Conservation (phyloP, 2,113 vertebrate genomes). For the Trinectes maculatus region DNA sequence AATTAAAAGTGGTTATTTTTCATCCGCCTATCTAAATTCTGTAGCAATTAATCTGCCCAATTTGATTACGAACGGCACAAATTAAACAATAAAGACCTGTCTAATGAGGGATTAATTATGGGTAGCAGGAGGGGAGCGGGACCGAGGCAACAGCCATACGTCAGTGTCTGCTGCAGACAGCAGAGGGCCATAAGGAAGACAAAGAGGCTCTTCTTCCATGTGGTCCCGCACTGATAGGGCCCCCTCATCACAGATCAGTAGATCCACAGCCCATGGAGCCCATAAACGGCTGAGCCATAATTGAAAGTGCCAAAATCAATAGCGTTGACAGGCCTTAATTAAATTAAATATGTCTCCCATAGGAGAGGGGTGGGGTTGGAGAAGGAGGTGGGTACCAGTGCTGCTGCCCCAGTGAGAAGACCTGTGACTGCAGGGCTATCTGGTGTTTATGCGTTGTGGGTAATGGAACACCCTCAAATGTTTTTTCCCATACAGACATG, state of each 20-base stretch:
- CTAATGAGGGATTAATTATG: constrained; percentile 99
- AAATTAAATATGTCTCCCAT: constrained; percentile 96
- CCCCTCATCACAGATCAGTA: constrained; percentile 95
- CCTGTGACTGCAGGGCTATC: constrained; percentile 33
- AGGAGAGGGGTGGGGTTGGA: constrained; percentile 46
- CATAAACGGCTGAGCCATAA: constrained; percentile 88
- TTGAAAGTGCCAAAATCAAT: constrained; percentile 99
- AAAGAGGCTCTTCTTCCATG: constrained; percentile 91
- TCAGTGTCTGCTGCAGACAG: constrained; percentile 89
- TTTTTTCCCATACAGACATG: constrained; percentile 14
- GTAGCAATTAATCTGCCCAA: constrained; percentile 99
- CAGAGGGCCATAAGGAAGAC: constrained; percentile 91
- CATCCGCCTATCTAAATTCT: constrained; percentile 91
- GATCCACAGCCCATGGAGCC: constrained; percentile 90
- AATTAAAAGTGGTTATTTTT: constrained; percentile 92
- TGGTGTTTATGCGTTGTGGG: constrained; percentile 8
- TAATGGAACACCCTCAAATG: constrained; percentile 25
- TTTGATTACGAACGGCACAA: constrained; percentile 99
- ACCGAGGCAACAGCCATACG: constrained; percentile 88
- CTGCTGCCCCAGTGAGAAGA: constrained; percentile 52
- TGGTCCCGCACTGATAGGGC: constrained; percentile 95
- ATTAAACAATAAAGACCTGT: constrained; percentile 99
- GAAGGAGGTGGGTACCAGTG: constrained; percentile 35
- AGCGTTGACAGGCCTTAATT: constrained; percentile 97
- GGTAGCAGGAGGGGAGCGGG: constrained; percentile 89